Base-by-base conservation (phyloP, 2,888 invertebrate genomes). In the Heliconius ismenius region DNA sequence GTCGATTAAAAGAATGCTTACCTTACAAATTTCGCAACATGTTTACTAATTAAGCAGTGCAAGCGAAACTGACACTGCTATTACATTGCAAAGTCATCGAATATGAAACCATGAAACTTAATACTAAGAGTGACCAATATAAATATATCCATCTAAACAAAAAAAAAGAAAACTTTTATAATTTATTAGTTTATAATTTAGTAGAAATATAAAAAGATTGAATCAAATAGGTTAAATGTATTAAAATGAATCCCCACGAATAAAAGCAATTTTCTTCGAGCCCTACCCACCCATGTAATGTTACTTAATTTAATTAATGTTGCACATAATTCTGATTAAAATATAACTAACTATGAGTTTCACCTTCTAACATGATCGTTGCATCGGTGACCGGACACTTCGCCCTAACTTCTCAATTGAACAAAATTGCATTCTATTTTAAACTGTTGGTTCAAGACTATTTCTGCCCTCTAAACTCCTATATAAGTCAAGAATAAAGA, bases 241-340 rank as follows among this genome's bases (percentile, higher is more conserved):
- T 90, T 91, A 88, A 87, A 90, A 90, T 88, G 89, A 87, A 87
- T 88, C 87, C 89, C 90, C 88, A 91, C 90, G 90, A 91, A 92
- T 91, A 91, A 91, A 91, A 90, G 88, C 87, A 90, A 91, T 91
- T 90, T 91, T 91, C 90, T 90, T 88, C 89, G 83, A 84, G 88
- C 88, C 88, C 84, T 82, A 85, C 87, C 89, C 87, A 85, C 87
- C 89, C 86, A 85, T 83, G 82, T 85, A 85, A 81, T 67, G 7
- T 67, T 85, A 84, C 81, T 86, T 91, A 91, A 91, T 92, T 90
- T 89, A 89, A 91, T 91, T 91, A 91, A 91, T 90, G 89, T 88
- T 82, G 84, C 84, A 86, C 88, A 90, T 90, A 89, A 89, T 87
- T 89, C 86, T 89, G 91, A 91, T 91, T 89, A 90, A 87, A 89